These are phyloP conservation scores for Sebastiscus albofasciatus DNA, from an alignment of 2,797 vertebrate genomes.

Conservation along the genomic window DNA sequence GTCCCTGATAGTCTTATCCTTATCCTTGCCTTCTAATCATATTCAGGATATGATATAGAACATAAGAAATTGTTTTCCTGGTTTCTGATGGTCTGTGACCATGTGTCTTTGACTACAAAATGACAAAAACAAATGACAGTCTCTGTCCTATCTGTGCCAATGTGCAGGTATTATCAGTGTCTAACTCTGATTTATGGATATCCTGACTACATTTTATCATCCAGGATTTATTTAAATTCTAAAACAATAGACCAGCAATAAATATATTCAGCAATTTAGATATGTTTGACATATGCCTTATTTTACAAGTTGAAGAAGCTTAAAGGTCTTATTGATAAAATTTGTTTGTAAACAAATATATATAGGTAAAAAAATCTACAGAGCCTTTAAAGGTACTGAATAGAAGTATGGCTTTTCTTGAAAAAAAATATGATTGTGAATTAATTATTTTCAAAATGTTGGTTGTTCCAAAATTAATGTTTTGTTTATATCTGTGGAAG, in stretches of 20 bases:
- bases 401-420: too few relatives aligned
- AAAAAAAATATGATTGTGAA: too few relatives aligned
- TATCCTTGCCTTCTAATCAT: neutral
- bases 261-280: neutral
- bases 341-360: too few relatives aligned
- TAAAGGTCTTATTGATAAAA: too few relatives aligned
- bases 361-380: too few relatives aligned
- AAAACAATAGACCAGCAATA: neutral
- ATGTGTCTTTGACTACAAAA: too few relatives aligned
- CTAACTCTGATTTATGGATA: neutral
- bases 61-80: neutral
- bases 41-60: neutral
- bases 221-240: neutral
- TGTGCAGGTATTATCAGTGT: neutral
- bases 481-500: too few relatives aligned
- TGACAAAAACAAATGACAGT: neutral
- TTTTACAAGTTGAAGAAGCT: neutral
- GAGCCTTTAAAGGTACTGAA: too few relatives aligned
- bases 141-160: neutral
- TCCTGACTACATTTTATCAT: neutral
- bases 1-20: neutral
- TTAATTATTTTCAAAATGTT: too few relatives aligned
- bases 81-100: too few relatives aligned
- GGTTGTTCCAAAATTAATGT: too few relatives aligned
- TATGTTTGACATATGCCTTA: too few relatives aligned